Evolutionary conservation across 2,888 invertebrate species (phyloP).

Genomic region (Drosophila histrio): DNA sequence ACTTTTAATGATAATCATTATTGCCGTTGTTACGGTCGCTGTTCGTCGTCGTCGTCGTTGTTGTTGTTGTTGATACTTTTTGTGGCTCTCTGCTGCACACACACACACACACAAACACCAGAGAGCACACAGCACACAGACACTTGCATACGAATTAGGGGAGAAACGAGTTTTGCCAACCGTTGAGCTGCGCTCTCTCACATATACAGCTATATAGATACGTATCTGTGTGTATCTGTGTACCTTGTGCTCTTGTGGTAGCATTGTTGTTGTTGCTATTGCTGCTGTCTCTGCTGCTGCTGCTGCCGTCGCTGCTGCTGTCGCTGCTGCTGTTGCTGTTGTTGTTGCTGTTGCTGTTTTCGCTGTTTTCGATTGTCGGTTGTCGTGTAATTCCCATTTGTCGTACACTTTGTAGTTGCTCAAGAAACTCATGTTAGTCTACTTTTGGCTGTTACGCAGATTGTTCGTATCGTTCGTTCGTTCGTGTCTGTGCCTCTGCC

Average conservation of each 20-base stretch:
- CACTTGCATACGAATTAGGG: slow-evolving; percentile 41
- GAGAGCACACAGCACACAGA: slow-evolving; percentile 8
- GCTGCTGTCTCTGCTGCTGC: slow-evolving; percentile 14
- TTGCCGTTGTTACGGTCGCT: slow-evolving; percentile 78
- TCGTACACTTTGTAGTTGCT: slow-evolving; percentile 84
- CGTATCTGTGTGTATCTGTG: slow-evolving; percentile 43
- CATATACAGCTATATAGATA: slow-evolving; percentile 7
- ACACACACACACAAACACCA: slow-evolving; percentile 6
- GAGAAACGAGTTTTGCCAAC: slow-evolving; percentile 66
- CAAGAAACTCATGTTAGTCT: slow-evolving; percentile 84
- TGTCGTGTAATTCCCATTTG: slow-evolving; percentile 84
- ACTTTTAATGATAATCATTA: slow-evolving; percentile 82
- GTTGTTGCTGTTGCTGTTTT: slow-evolving; percentile 64
- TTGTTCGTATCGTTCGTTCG: slow-evolving; percentile 81
- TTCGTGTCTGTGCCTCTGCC: slow-evolving; percentile 26
- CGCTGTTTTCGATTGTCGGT: slow-evolving; percentile 82
- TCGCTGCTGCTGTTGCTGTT: slow-evolving; percentile 56
- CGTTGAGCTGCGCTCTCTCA: slow-evolving; percentile 34
- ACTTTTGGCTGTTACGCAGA: slow-evolving; percentile 84
- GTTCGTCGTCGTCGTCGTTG: slow-evolving; percentile 52
- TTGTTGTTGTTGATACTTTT: slow-evolving; percentile 47
- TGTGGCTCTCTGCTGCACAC: slow-evolving; percentile 37
- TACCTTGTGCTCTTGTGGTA: slow-evolving; percentile 17
- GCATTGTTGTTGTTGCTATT: slow-evolving; percentile 10
- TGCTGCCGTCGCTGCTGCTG: slow-evolving; percentile 57